These are phyloP conservation scores for Cotesia congregata DNA, from an alignment of 2,888 invertebrate genomes.

Conservation along the genomic window DNA sequence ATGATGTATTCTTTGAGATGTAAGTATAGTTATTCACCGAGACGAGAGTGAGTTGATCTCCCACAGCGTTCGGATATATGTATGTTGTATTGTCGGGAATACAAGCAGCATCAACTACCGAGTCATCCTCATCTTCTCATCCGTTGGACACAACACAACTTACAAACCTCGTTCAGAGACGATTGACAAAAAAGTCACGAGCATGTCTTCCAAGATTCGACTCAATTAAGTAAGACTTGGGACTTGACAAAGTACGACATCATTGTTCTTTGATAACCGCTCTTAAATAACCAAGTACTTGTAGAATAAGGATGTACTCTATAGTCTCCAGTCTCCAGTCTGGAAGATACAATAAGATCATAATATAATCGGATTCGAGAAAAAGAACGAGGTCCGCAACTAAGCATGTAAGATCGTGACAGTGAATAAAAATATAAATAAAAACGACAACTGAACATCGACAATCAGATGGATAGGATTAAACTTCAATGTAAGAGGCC, in stretches of 20 bases:
- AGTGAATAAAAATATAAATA: neutral
- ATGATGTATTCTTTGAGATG: constrained; percentile 34
- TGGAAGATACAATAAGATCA: neutral
- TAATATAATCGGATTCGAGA: neutral
- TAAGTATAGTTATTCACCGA: constrained; percentile 29
- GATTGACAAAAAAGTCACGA: constrained; percentile 44
- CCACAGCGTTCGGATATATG: constrained; percentile 34
- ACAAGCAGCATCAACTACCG: constrained; percentile 17
- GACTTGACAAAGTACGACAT: constrained; percentile 66
- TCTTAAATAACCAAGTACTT: constrained; percentile 58
- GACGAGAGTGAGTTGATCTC: constrained; percentile 32
- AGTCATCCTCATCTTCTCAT: constrained; percentile 25
- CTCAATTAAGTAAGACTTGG: constrained; percentile 63
- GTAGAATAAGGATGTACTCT: constrained; percentile 4
- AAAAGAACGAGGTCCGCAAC: neutral
- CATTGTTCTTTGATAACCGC: constrained; percentile 64
- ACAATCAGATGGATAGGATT: constrained; percentile 22
- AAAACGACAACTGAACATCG: constrained; percentile 4
- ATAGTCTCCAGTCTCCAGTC: neutral
- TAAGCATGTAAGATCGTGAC: neutral
- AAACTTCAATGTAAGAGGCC: constrained; percentile 9
- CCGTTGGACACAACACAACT: neutral
- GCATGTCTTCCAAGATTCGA: constrained; percentile 59
- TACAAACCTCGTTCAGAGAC: constrained; percentile 33
- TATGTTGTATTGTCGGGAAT: constrained; percentile 22